These are phyloP conservation scores for Sturnus vulgaris DNA, from an alignment of 2,113 vertebrate species.

Conservation along the genomic window DNA sequence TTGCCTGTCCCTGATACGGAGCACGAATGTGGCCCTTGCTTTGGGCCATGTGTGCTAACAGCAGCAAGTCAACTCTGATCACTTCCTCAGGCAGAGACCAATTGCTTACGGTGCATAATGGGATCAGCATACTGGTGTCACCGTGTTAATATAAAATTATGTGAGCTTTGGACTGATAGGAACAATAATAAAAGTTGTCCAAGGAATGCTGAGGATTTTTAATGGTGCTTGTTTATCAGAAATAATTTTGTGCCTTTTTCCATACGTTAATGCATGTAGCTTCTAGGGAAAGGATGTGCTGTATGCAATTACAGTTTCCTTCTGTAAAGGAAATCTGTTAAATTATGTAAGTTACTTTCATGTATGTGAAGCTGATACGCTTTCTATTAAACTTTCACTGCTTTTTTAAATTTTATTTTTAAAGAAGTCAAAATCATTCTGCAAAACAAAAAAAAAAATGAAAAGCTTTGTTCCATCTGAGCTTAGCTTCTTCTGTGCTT, in stretches of 20 bases:
- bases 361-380: background rate
- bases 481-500: background rate
- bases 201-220: background rate
- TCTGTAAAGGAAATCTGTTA: slow-evolving; percentile 17
- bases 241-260: background rate
- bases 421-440: background rate
- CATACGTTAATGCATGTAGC: background rate
- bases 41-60: accelerated
- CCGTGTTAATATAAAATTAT: background rate
- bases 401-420: background rate
- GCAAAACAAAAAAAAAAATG: background rate
- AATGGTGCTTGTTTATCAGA: background rate
- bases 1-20: background rate
- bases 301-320: background rate
- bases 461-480: background rate
- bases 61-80: background rate
- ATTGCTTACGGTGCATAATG: background rate
- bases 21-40: background rate
- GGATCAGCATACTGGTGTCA: background rate
- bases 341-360: slow-evolving; percentile 6
- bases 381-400: slow-evolving; percentile 14
- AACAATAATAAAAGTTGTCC: background rate
- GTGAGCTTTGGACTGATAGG: background rate
- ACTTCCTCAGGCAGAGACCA: background rate
- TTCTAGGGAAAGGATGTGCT: background rate